phyloP scores from a whole-genome alignment of 2,797 vertebrate species.

The Natrix natrix region DNA sequence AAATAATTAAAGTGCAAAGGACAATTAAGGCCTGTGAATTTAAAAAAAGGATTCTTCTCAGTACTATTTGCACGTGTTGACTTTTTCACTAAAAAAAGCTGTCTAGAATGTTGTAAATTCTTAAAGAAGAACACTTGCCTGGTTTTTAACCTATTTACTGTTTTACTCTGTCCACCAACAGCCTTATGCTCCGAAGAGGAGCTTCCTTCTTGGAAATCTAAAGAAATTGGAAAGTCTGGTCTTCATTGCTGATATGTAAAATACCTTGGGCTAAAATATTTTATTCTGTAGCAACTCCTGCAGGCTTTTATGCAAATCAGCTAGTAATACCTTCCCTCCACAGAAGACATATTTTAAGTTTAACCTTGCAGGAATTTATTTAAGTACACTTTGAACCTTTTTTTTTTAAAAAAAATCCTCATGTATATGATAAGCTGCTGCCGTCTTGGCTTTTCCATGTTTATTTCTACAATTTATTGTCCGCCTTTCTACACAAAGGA shows the following conservation, averaged over 20 bases:
- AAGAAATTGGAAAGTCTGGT: not conserved
- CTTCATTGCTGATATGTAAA: not conserved
- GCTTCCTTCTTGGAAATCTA: conserved; percentile 4
- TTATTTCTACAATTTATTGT: not conserved
- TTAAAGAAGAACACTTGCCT: not conserved
- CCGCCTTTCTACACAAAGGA: not conserved
- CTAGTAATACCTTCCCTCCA: not conserved
- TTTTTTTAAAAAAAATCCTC: not conserved
- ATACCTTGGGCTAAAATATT: not conserved
- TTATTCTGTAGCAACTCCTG: not conserved
- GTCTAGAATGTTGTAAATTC: conserved; percentile 29
- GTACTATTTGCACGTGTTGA: conserved; percentile 25
- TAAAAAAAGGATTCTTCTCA: conserved; percentile 47
- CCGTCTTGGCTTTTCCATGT: not conserved
- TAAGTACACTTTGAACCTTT: not conserved
- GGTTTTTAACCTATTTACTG: conserved; percentile 41
- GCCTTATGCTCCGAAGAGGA: conserved; percentile 1
- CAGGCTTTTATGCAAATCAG: not conserved
- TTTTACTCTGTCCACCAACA: conserved; percentile 36
- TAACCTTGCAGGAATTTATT: not conserved
- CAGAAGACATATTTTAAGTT: not conserved
- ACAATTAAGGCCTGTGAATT: conserved; percentile 41
- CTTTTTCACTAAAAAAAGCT: conserved; percentile 17
- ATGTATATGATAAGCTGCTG: not conserved
- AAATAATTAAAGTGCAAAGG: conserved; percentile 34